Base-by-base conservation (phyloP, 2,888 invertebrate genomes). In the Drosophila cognata region DNA sequence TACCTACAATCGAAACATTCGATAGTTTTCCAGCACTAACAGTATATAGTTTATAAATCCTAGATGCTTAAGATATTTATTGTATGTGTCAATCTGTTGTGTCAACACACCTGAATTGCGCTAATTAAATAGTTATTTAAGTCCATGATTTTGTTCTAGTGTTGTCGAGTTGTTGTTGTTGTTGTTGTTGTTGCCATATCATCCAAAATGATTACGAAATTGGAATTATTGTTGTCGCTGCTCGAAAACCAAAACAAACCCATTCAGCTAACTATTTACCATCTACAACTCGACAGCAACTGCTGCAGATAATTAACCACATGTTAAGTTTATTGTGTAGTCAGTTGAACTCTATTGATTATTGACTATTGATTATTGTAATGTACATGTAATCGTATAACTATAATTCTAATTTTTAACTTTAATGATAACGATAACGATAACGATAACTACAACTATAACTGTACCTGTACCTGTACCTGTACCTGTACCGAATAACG, bases 111-210 rank as follows among this genome's bases (percentile, higher is more conserved):
- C 21, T 33, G 25, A 61, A 60, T n/a, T 63, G 58, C 25, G 25
- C 21, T 31, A 53, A 61, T 55, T 53, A 52, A 16, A 43, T 55
- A 38, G 41, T 63, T 48, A 59, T 41, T 51, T 83, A 72, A 56
- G 56, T 29, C 7, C 7, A 38, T 38, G 0, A 60, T 62, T 43
- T 57, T 55, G 41, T 55, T 65, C 58, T 64, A 65, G 75, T 82
- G 85, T 85, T 86, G 88, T 85, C 85, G 85, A 88, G 89, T 89
- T 86, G 89, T 68, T 79, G 43, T 46, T 38, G 38, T 35, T 38
- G 38, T 35, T 52, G 50, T 65, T 51, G 21, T 21, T 21, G 21
- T 21, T 21, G 21, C 31, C 63, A 69, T 33, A 25, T 16, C 16
- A 46, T 65, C 67, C 71, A 74, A 74, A 77, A 73, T 59, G 31